Percentiles rank a stretch among this genome's conserved stretches.
Conservation (phyloP, 2,888 invertebrate species). For the Anthrax anthrax region DNA sequence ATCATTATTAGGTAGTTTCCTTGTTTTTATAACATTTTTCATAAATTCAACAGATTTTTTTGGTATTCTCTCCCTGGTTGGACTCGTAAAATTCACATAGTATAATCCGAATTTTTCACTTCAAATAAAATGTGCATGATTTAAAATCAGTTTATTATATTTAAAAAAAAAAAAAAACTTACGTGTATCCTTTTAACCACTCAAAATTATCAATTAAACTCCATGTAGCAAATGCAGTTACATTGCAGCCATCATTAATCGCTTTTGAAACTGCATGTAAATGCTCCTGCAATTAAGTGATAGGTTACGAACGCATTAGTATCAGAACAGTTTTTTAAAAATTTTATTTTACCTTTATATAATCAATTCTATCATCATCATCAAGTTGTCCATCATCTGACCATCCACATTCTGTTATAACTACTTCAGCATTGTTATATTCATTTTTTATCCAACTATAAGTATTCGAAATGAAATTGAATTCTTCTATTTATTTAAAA, state of each 20-base stretch:
- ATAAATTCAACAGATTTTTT: constrained; percentile 41
- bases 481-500: neutral
- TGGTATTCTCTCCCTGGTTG: constrained; percentile 42
- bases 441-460: constrained; percentile 39
- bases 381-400: constrained; percentile 34
- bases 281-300: constrained; percentile 35
- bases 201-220: constrained; percentile 27
- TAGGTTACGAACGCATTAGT: constrained; percentile 37
- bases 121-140: constrained; percentile 21
- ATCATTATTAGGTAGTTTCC: neutral
- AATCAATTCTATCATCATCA: constrained; percentile 26
- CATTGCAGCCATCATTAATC: constrained; percentile 21
- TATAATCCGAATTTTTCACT: constrained; percentile 55
- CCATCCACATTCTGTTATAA: constrained; percentile 47
- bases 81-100: constrained; percentile 47
- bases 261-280: constrained; percentile 21
- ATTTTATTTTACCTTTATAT: constrained; percentile 16
- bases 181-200: constrained; percentile 25
- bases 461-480: constrained; percentile 10
- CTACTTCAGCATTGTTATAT: constrained; percentile 40
- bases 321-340: too few species aligned
- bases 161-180: constrained; percentile 9
- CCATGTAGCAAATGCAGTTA: constrained; percentile 22
- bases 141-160: neutral
- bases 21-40: neutral